These are phyloP conservation scores for Megaptera novaeangliae DNA, from an alignment of 2,113 vertebrate species.

Conservation along the genomic window DNA sequence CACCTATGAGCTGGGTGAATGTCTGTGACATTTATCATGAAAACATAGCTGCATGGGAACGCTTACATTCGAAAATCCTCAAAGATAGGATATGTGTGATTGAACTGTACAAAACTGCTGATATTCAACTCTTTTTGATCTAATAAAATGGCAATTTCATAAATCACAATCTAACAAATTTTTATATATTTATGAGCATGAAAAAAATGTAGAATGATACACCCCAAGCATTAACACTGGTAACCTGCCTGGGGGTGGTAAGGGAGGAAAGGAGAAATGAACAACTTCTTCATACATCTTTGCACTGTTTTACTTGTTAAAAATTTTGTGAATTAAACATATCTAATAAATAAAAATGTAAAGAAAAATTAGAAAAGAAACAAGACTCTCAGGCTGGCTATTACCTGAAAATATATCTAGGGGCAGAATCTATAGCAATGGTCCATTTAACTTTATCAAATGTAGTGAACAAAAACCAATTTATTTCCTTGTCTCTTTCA, in stretches of 20 bases:
- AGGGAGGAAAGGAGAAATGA: background rate
- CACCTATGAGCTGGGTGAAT: background rate
- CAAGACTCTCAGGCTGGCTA: background rate
- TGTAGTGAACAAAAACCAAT: background rate
- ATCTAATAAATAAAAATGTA: background rate
- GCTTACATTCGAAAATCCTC: background rate
- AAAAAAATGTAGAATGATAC: background rate
- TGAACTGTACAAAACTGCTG: background rate
- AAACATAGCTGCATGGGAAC: background rate
- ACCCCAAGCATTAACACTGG: background rate
- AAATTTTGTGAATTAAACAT: background rate
- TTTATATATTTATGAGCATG: background rate
- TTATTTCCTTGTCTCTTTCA: background rate
- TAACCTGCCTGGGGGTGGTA: background rate
- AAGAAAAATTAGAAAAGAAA: background rate
- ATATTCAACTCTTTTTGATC: background rate
- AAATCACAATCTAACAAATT: background rate
- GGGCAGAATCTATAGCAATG: background rate
- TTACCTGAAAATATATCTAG: background rate
- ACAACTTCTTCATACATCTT: background rate
- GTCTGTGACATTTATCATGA: background rate
- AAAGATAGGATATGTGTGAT: background rate
- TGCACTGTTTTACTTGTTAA: background rate
- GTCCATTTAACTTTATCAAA: background rate
- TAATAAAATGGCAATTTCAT: background rate